A percentile compares a stretch with the other conserved stretches of the same genome.
These are phyloP conservation scores for Patiria pectinifera DNA, from an alignment of 53 echinoderm and acorn worm genomes.

Conservation along the genomic window DNA sequence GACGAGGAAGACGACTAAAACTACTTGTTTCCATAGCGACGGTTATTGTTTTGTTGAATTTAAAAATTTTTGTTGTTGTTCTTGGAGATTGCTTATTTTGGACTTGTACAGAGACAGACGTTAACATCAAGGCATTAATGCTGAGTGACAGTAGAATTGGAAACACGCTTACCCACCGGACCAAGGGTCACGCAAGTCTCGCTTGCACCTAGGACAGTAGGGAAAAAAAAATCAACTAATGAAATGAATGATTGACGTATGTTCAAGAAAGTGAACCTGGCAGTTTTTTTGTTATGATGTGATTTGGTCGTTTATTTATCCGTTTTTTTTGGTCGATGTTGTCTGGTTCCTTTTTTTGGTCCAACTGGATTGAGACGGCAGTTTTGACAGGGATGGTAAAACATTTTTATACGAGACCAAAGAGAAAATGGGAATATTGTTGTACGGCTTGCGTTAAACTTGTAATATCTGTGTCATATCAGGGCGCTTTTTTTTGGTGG, in stretches of 20 bases:
- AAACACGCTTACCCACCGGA: constrained; percentile 50
- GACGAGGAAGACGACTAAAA: constrained; percentile 87
- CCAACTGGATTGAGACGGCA: neutral
- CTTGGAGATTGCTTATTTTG: constrained; percentile 37
- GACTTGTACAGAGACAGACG: constrained; percentile 58
- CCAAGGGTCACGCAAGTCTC: neutral
- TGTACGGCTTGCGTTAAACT: constrained; percentile 16
- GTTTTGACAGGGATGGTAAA: neutral
- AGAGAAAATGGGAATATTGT: constrained; percentile 32
- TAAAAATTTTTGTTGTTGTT: constrained; percentile 10
- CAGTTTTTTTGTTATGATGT: neutral
- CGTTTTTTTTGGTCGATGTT: neutral
- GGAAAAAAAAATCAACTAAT: neutral
- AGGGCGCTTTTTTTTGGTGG: neutral
- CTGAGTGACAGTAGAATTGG: constrained; percentile 1
- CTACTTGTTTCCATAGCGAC: constrained; percentile 24
- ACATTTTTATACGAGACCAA: constrained; percentile 62
- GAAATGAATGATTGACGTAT: neutral
- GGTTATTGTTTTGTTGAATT: neutral
- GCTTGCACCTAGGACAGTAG: neutral
- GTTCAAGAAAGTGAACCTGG: neutral
- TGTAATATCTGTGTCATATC: neutral
- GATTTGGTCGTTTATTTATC: neutral
- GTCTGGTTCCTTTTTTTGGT: neutral
- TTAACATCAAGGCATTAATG: neutral